These are phyloP conservation scores for Neoitamus cyanurus DNA, from an alignment of 2,888 invertebrate species.

Conservation along the genomic window DNA sequence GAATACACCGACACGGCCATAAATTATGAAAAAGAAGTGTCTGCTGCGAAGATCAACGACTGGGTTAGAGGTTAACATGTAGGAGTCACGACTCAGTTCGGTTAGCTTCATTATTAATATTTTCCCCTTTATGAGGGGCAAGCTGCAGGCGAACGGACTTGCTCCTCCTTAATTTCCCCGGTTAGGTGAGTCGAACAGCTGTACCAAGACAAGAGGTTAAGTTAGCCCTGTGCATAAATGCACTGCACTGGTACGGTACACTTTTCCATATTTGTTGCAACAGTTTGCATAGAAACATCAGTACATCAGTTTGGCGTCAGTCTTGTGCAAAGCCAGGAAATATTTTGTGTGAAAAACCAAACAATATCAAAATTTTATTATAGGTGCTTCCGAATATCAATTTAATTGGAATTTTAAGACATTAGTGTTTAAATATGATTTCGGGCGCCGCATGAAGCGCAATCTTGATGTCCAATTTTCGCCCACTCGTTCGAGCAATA, in stretches of 20 bases:
- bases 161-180: background rate
- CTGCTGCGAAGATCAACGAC: constrained; percentile 35
- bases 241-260: background rate
- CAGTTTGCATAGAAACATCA: too few species aligned
- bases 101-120: constrained; percentile 44
- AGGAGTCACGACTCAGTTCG: constrained; percentile 63
- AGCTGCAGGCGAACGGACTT: background rate
- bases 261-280: background rate
- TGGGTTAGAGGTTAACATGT: constrained; percentile 66
- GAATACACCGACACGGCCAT: constrained; percentile 62
- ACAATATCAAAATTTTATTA: too few species aligned
- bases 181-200: background rate
- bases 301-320: too few species aligned
- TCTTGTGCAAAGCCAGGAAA: too few species aligned
- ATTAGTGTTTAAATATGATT: too few species aligned
- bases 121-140: background rate
- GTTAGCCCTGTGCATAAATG: background rate
- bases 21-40: constrained; percentile 57
- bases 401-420: too few species aligned
- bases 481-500: too few species aligned
- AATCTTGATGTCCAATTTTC: too few species aligned
- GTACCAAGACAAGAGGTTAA: background rate
- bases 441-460: too few species aligned
- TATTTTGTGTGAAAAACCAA: too few species aligned
- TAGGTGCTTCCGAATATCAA: too few species aligned